Evolutionary conservation across 2,888 invertebrate genomes (phyloP).

Genomic region (Neelides folsomi): DNA sequence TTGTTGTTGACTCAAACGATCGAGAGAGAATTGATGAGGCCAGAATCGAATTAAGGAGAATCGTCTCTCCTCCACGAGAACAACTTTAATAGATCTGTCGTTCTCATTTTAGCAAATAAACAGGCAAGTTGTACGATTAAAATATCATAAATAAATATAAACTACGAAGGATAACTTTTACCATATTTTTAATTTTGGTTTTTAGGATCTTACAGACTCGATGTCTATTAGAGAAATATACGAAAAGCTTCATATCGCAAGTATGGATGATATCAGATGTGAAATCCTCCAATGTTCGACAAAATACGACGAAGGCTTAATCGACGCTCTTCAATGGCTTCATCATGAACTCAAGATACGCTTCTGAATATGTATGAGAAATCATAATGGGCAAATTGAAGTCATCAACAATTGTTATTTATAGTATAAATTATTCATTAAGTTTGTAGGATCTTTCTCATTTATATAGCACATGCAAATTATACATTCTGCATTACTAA

Average conservation of each 20-base stretch:
- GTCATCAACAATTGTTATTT: too few species aligned
- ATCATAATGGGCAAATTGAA: too few species aligned
- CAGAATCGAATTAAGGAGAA: conserved; percentile 5
- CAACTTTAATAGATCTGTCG: conserved; percentile 6
- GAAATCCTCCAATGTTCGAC: neutral
- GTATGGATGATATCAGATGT: neutral
- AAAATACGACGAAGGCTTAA: too few species aligned
- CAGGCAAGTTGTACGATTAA: conserved; percentile 4
- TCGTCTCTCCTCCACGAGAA: conserved; percentile 3
- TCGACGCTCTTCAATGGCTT: too few species aligned
- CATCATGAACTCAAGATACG: too few species aligned
- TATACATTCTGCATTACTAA: too few species aligned
- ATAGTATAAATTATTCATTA: too few species aligned
- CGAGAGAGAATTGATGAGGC: conserved; percentile 14
- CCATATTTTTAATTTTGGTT: neutral
- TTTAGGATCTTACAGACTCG: conserved; percentile 11
- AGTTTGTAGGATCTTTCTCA: too few species aligned
- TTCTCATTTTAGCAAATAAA: conserved; percentile 16
- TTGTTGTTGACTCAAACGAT: conserved; percentile 14
- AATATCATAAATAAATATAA: neutral
- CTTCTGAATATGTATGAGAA: too few species aligned
- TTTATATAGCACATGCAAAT: too few species aligned
- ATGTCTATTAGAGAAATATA: conserved; percentile 12
- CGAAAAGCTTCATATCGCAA: neutral
- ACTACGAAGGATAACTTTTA: too few species aligned